Evolutionary conservation across 2,888 invertebrate species (phyloP), one percentile per base, ranked within the genome.

Genomic region (Limnephilus auricula): DNA sequence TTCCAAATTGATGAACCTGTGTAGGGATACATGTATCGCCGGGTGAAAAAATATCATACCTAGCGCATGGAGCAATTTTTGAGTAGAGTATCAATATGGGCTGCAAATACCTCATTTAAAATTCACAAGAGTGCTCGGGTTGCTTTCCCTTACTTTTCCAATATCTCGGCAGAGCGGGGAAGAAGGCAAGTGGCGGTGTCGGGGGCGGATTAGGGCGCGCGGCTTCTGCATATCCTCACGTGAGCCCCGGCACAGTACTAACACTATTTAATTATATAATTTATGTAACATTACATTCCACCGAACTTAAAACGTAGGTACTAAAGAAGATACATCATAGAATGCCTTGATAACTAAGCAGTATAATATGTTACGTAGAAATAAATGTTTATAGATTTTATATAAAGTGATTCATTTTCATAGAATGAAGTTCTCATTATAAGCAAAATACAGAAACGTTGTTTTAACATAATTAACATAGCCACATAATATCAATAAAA

Each of bases 11-110:
- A 25, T 13, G 32, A 80, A 80, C 80, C 80, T 32, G 80, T 80
- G 31, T 31, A 32, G 80, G 80, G 31, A 6, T 3, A 40, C 10
- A 2, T 32, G 32, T 80, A n/a, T n/a, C 65, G 25, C 65, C 65
- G 25, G 25, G 65, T 65, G 12, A 80, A 31, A 80, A 80, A 31
- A 80, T 80, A 80, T 32, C 32, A 32, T 32, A 25, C 65, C 31
- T 31, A 30, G 25, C 32, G 6, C 13, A 18, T 32, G 80, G 31
- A 80, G 50, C 50, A 79, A 80, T 80, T 32, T 80, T 80, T 80
- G 80, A 80, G 32, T 32, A 30, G 65, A 80, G 80, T 32, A 80
- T 80, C 80, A 80, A 80, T 80, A 80, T 80, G 80, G 80, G 32
- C 2, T 32, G 30, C 80, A 32, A 80, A 32, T 32, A 80, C 80